Conservation (phyloP, 2,113 vertebrate genomes). For the rat (Rattus norvegicus) region DNA sequence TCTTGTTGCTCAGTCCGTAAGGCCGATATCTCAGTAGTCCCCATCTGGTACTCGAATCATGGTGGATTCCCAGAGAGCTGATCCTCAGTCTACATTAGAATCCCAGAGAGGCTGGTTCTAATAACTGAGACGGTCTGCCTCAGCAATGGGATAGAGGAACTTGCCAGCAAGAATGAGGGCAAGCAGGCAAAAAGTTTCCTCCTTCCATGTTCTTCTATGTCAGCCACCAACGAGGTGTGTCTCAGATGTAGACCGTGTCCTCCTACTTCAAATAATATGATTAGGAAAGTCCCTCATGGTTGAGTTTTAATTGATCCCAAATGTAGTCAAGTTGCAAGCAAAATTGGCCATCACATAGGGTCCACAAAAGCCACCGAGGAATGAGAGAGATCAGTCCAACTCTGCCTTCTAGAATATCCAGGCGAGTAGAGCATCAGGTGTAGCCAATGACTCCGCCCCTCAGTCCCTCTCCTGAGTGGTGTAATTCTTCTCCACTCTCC, state of each 20-base stretch:
- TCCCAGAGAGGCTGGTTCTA: background rate
- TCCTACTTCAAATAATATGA: background rate
- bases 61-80: background rate
- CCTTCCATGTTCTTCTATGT: background rate
- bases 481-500: background rate
- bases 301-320: background rate
- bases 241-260: background rate
- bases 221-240: background rate
- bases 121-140: background rate
- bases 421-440: background rate
- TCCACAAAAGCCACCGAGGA: background rate
- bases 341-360: background rate
- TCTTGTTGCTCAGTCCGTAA: background rate
- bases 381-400: background rate
- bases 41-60: background rate
- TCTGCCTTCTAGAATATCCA: background rate
- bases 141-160: background rate
- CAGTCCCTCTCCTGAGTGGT: background rate
- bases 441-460: accelerated
- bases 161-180: background rate
- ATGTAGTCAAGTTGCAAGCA: background rate
- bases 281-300: background rate
- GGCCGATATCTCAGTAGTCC: background rate
- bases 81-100: background rate
- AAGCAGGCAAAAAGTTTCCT: background rate